A percentile compares a stretch with the other conserved stretches of the same genome.
Conservation (phyloP, 2,888 invertebrate species). For the Eristalinus aeneus region DNA sequence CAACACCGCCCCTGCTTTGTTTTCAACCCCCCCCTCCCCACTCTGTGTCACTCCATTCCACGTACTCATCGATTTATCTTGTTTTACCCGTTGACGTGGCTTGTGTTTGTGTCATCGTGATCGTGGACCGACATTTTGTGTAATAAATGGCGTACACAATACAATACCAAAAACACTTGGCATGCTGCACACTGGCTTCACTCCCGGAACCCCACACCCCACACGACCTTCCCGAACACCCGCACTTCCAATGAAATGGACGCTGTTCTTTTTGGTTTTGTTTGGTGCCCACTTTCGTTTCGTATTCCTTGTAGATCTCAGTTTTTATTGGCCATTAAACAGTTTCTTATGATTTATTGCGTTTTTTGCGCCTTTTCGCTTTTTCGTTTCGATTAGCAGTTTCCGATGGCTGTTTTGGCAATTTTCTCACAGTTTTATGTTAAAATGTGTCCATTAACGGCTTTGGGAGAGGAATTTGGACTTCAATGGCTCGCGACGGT, state of each 20-base stretch:
- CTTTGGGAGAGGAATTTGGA: neutral
- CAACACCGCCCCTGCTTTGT: neutral
- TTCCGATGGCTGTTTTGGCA: neutral
- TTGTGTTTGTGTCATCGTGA: constrained; percentile 36
- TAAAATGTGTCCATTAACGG: constrained; percentile 3
- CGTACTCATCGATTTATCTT: neutral
- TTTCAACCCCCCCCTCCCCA: neutral
- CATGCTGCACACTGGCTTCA: constrained; percentile 4
- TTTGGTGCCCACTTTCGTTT: neutral
- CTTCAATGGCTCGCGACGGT: neutral
- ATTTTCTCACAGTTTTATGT: neutral
- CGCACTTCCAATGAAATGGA: neutral
- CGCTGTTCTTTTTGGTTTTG: neutral
- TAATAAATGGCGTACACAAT: constrained; percentile 55
- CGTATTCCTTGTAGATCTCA: constrained; percentile 31
- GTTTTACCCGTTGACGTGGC: neutral
- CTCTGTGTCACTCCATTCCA: neutral
- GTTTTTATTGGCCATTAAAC: constrained; percentile 31
- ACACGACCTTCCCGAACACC: no score
- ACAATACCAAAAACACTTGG: constrained; percentile 37
- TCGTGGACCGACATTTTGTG: constrained; percentile 54
- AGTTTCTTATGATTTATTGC: constrained; percentile 36
- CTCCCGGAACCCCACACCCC: neutral
- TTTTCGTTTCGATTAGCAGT: neutral
- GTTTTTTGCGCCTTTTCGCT: neutral